These are phyloP conservation scores for Trichomalopsis sarcophagae DNA, from an alignment of 1,140 invertebrate genomes.

Conservation along the genomic window DNA sequence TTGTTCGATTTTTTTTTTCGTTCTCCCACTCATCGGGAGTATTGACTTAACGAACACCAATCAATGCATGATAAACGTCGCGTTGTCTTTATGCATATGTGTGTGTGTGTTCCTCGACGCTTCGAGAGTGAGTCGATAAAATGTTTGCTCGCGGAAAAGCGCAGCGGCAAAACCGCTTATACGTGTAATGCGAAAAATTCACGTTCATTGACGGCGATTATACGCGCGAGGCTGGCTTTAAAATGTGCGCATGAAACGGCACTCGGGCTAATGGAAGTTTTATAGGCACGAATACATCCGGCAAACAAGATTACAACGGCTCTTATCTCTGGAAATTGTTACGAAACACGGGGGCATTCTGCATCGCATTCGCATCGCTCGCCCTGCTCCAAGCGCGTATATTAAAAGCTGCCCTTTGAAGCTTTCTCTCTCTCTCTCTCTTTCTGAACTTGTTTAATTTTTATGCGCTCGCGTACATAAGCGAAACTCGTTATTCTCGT, in stretches of 20 bases:
- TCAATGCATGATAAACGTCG: neutral
- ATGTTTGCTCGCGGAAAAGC: no score
- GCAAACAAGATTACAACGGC: neutral
- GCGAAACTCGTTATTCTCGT: no score
- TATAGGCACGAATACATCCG: neutral
- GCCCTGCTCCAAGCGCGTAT: neutral
- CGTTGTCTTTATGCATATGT: neutral
- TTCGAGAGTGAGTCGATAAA: neutral
- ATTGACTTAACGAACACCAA: neutral
- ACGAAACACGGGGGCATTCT: neutral
- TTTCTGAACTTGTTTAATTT: neutral
- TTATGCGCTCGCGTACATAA: neutral
- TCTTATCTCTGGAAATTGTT: neutral
- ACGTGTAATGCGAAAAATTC: no score
- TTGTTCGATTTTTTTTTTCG: neutral
- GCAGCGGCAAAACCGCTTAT: no score
- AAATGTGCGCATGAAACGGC: neutral
- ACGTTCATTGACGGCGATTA: neutral
- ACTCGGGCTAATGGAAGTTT: conserved; percentile 9
- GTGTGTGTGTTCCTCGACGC: neutral
- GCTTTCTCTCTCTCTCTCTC: no score
- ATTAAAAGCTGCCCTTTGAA: neutral
- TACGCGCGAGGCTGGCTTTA: neutral
- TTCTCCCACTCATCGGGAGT: no score
- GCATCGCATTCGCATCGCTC: neutral